These are phyloP conservation scores for Propithecus coquereli DNA, from an alignment of 2,113 vertebrate species.

Conservation along the genomic window DNA sequence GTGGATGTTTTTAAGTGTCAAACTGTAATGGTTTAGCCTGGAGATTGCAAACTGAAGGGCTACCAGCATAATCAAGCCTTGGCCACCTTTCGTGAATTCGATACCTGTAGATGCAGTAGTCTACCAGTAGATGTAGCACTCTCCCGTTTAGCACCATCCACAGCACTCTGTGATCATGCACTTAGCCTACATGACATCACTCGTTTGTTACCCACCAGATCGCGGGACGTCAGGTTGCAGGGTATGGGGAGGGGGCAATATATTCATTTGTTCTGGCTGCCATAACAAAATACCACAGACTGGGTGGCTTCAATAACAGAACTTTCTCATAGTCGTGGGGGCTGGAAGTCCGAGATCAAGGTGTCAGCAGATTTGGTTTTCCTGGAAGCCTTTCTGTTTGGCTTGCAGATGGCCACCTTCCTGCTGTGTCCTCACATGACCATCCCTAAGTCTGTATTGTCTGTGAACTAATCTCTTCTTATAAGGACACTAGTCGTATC, in stretches of 20 bases:
- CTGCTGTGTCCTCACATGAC: neutral
- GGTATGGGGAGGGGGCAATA: neutral
- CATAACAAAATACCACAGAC: neutral
- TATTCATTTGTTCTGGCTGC: neutral
- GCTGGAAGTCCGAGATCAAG: neutral
- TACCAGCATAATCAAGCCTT: neutral
- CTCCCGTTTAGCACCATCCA: neutral
- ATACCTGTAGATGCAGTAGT: neutral
- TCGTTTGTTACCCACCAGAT: neutral
- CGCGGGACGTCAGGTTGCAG: neutral
- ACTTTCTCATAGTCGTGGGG: neutral
- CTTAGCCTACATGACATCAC: neutral
- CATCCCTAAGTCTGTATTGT: neutral
- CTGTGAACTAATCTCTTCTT: neutral
- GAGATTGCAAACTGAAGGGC: neutral
- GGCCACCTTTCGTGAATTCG: neutral
- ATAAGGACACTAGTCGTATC: neutral
- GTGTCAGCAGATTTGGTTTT: neutral
- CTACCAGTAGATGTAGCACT: fast-evolving
- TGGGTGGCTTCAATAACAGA: neutral
- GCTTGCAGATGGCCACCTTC: neutral
- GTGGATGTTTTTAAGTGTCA: neutral
- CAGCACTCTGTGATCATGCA: neutral
- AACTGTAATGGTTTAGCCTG: neutral
- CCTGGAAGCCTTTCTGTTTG: neutral